Evolutionary conservation across 1,140 invertebrate genomes (phyloP).

Genomic region (Papilio helenus): DNA sequence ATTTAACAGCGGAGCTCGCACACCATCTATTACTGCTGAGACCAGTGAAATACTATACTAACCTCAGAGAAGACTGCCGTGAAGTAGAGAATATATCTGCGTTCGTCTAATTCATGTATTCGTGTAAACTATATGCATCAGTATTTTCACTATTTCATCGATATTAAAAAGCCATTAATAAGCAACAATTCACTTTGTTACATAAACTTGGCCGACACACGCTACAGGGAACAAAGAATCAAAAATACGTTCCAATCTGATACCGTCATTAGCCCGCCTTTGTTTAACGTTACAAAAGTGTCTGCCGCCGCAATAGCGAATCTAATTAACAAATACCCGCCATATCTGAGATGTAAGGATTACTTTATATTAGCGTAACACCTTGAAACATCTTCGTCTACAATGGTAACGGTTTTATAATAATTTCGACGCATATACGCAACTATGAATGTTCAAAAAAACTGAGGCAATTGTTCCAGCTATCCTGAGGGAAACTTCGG

Average conservation of each 20-base stretch:
- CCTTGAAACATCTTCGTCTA: constrained; percentile 13
- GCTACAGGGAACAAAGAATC: constrained; percentile 19
- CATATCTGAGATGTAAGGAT: constrained; percentile 25
- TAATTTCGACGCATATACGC: background rate
- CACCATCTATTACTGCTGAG: too few species aligned
- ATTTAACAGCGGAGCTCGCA: too few species aligned
- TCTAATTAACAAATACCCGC: constrained; percentile 39
- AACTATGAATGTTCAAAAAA: background rate
- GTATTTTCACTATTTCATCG: background rate
- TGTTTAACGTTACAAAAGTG: constrained; percentile 38
- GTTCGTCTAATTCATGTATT: too few species aligned
- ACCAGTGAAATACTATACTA: too few species aligned
- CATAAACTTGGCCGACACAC: constrained; percentile 6
- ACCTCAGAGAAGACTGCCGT: too few species aligned
- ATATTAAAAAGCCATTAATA: background rate
- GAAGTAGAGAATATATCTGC: too few species aligned
- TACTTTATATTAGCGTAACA: constrained; percentile 18
- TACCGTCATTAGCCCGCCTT: constrained; percentile 31
- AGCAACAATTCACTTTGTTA: background rate
- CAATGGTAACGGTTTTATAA: background rate
- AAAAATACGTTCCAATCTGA: constrained; percentile 35
- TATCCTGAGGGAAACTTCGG: too few species aligned
- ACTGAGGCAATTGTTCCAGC: background rate
- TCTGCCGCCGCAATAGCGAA: constrained; percentile 24
- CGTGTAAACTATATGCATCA: too few species aligned